These are phyloP conservation scores for Pristiophorus japonicus DNA, from an alignment of 2,113 vertebrate genomes.

Conservation along the genomic window DNA sequence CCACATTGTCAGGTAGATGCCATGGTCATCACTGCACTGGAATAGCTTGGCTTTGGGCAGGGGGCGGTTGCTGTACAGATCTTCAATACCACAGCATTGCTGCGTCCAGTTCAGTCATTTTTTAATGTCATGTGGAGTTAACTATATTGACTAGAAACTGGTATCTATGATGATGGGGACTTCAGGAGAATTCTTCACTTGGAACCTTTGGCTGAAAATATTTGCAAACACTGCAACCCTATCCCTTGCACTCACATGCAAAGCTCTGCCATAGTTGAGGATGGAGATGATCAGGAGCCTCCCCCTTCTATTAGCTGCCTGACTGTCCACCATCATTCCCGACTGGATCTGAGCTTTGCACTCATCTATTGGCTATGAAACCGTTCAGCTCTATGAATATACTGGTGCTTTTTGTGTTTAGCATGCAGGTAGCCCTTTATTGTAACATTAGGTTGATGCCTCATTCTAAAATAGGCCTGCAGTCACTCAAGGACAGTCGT, in stretches of 20 bases:
- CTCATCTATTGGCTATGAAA: not conserved
- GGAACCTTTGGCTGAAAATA: not conserved
- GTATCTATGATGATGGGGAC: not conserved
- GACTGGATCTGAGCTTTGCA: not conserved
- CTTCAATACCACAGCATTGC: not conserved
- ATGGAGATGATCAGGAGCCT: too few relatives aligned
- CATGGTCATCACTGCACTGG: not conserved
- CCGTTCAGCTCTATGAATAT: not conserved
- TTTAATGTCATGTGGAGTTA: not conserved
- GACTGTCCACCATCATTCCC: not conserved
- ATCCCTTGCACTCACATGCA: not conserved
- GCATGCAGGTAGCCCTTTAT: not conserved
- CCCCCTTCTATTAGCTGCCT: not conserved
- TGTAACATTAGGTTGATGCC: not conserved
- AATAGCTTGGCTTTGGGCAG: not conserved
- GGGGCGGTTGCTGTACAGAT: not conserved
- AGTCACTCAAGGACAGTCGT: too few relatives aligned
- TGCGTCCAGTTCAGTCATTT: not conserved
- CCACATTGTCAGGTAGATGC: not conserved
- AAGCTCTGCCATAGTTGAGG: not conserved
- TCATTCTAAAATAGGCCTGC: not conserved
- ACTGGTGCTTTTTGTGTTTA: not conserved
- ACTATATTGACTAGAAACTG: not conserved
- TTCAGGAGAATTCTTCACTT: not conserved
- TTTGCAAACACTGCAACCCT: not conserved